Percentiles rank a stretch among this genome's conserved stretches.
Conservation (phyloP, 2,797 vertebrate genomes). For the Galago senegalensis region DNA sequence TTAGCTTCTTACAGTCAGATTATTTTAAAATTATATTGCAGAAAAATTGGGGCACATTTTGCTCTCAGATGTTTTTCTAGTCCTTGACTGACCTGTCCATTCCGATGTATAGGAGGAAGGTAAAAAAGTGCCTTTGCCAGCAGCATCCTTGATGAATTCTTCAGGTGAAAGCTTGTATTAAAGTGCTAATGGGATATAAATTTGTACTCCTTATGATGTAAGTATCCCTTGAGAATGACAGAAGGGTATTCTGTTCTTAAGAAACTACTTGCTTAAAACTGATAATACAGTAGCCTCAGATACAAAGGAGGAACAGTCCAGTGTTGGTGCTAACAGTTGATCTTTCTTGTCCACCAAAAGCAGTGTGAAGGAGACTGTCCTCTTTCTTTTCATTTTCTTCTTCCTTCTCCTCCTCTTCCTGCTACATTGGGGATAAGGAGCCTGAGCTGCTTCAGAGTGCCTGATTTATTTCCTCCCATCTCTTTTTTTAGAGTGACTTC, state of each 20-base stretch:
- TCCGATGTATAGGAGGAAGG: slow-evolving; percentile 1
- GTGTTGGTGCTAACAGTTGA: slow-evolving; percentile 2
- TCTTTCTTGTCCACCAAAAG: slow-evolving; percentile 42
- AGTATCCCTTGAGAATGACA: slow-evolving; percentile 48
- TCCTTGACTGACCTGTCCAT: not conserved
- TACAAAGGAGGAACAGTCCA: slow-evolving; percentile 44
- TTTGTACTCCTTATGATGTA: not conserved
- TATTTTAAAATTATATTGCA: slow-evolving; percentile 41
- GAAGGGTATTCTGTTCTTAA: slow-evolving; percentile 35
- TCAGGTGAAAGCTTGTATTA: slow-evolving; percentile 50
- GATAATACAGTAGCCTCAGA: not conserved
- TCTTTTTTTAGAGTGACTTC: not conserved
- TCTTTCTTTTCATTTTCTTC: not conserved
- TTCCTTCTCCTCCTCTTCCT: not conserved
- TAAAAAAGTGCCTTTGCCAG: slow-evolving; percentile 48
- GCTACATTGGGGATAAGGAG: not conserved
- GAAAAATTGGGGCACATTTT: slow-evolving; percentile 56
- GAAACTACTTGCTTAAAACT: slow-evolving; percentile 66
- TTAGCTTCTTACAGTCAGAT: not conserved
- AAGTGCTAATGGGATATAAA: slow-evolving; percentile 23
- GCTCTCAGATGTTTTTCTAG: slow-evolving; percentile 45
- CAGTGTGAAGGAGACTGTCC: not conserved
- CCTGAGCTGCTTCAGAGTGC: slow-evolving; percentile 11
- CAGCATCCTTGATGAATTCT: slow-evolving; percentile 4
- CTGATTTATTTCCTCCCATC: not conserved